Percentiles rank a stretch among this genome's conserved stretches.
Conservation (phyloP, 2,797 vertebrate genomes). For the Rhadinocentrus ornatus region DNA sequence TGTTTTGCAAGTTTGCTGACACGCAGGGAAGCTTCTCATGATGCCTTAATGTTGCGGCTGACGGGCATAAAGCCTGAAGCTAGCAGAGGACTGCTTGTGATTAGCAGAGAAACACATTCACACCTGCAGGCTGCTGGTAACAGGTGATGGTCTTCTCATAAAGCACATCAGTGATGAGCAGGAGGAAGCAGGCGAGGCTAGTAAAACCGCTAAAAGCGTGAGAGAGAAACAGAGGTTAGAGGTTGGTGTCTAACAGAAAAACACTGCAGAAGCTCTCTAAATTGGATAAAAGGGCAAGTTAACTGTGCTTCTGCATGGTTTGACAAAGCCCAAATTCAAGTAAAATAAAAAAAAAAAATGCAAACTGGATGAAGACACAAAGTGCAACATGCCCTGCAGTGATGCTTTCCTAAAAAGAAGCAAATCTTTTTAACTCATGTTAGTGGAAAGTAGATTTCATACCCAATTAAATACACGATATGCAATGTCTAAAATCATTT, state of each 20-base stretch:
- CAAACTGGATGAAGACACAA: not conserved
- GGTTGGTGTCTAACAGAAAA: not conserved
- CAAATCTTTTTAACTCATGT: not conserved
- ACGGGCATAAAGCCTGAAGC: not conserved
- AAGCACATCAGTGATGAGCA: not conserved
- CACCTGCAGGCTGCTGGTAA: not conserved
- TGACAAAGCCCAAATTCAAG: not conserved
- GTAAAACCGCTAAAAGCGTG: not conserved
- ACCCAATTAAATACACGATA: not conserved
- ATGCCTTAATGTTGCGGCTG: not conserved
- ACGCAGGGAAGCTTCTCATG: not conserved
- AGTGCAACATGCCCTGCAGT: not conserved
- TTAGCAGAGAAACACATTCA: not conserved
- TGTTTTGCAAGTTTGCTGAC: too few relatives aligned
- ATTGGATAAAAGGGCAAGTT: not conserved
- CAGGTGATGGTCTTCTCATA: not conserved
- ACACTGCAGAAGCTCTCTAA: not conserved
- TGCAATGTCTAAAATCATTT: not conserved
- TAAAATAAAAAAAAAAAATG: too few relatives aligned
- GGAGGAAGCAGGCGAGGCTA: not conserved
- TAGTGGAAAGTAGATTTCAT: not conserved
- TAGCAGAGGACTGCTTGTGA: not conserved
- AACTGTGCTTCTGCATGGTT: not conserved
- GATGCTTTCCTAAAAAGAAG: not conserved
- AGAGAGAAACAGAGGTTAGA: not conserved